Conservation (phyloP, 2,797 vertebrate genomes). For the Spinibarbus caldwelli region DNA sequence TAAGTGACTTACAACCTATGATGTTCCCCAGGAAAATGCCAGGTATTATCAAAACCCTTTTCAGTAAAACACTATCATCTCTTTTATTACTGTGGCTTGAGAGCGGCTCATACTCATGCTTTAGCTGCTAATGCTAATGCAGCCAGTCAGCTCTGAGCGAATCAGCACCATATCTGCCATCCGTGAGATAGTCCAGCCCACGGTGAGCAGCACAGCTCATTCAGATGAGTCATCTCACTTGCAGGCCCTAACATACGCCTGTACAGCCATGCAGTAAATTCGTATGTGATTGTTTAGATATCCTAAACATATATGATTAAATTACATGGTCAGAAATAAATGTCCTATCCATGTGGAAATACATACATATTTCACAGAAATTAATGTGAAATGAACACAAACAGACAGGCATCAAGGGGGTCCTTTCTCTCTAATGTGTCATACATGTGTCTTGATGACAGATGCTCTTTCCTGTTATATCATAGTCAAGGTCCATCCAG, state of each 20-base stretch:
- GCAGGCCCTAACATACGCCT: slow-evolving; percentile 28
- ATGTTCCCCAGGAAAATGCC: neutral
- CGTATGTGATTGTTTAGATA: neutral
- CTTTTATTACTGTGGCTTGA: neutral
- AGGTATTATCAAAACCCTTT: neutral
- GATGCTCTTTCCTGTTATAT: slow-evolving; percentile 34
- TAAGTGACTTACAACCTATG: neutral
- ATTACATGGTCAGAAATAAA: neutral
- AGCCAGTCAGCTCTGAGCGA: slow-evolving; percentile 36
- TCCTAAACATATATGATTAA: slow-evolving; percentile 9
- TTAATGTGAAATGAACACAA: neutral
- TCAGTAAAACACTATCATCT: neutral
- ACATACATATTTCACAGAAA: neutral
- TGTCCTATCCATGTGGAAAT: neutral
- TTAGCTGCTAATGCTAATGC: slow-evolving; percentile 45
- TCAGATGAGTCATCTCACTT: slow-evolving; percentile 58
- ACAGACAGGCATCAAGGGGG: neutral
- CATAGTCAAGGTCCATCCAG: slow-evolving; percentile 21
- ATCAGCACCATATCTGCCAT: slow-evolving; percentile 52
- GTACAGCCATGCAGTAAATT: slow-evolving; percentile 13
- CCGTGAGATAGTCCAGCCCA: slow-evolving; percentile 51
- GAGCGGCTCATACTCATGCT: slow-evolving; percentile 9
- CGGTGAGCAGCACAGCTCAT: slow-evolving; percentile 47
- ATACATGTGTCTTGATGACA: slow-evolving; percentile 21
- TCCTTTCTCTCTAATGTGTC: neutral